phyloP scores from a whole-genome alignment of 2,888 invertebrate species.

The Lepidocyrtoides sp. region DNA sequence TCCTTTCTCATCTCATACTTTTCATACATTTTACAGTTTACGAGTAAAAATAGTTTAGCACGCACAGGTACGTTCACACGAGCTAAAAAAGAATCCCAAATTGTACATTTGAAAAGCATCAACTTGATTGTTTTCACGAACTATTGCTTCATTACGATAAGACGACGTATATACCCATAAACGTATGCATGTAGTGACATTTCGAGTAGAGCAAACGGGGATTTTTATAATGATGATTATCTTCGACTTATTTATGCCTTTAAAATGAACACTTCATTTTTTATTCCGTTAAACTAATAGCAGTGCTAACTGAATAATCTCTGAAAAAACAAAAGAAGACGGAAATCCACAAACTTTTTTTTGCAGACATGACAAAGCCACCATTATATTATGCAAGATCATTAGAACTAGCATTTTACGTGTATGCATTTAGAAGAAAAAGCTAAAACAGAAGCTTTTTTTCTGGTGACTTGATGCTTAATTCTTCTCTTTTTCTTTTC shows the following conservation, averaged over 20 bases:
- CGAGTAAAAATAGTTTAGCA: no score
- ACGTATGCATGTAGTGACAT: no score
- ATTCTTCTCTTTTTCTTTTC: background rate
- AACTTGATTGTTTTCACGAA: no score
- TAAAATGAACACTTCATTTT: background rate
- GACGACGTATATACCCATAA: no score
- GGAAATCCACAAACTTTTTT: background rate
- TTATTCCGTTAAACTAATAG: background rate
- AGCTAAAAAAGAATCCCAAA: no score
- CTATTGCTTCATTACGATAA: background rate
- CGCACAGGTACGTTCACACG: no score
- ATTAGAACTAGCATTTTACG: background rate
- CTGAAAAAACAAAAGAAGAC: background rate
- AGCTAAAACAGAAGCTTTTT: background rate
- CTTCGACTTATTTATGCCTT: background rate
- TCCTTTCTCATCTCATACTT: no score
- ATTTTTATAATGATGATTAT: conserved; percentile 3
- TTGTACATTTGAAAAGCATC: no score
- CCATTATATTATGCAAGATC: no score
- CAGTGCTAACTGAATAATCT: background rate
- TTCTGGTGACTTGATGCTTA: conserved; percentile 16
- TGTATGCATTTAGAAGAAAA: background rate
- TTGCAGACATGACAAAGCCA: background rate
- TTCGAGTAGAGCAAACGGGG: no score
- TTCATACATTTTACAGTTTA: no score